Conservation (phyloP, 1,140 invertebrate genomes). For the Nixonia krombeini region DNA sequence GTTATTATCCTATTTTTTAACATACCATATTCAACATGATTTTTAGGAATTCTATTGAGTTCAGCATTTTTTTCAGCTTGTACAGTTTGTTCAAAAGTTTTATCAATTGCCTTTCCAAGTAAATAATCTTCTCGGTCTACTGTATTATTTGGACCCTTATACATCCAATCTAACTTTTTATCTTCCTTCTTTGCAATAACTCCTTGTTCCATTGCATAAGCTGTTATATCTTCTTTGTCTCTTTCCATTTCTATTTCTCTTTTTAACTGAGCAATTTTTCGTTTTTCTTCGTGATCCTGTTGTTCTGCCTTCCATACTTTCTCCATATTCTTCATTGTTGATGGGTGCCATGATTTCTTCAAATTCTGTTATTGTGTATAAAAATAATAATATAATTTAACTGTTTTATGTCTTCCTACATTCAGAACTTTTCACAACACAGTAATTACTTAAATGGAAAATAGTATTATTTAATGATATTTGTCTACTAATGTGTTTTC, state of each 20-base stretch:
- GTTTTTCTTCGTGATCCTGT: slow-evolving; percentile 78
- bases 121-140: slow-evolving; percentile 91
- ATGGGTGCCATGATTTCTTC: slow-evolving; percentile 87
- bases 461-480: too few relatives aligned
- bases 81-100: slow-evolving; percentile 81
- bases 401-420: too few relatives aligned
- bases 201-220: slow-evolving; percentile 75
- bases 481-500: too few relatives aligned
- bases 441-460: too few relatives aligned
- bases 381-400: too few relatives aligned
- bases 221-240: slow-evolving; percentile 77
- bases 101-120: slow-evolving; percentile 89
- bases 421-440: too few relatives aligned
- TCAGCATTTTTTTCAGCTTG: slow-evolving; percentile 72
- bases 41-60: slow-evolving; percentile 74
- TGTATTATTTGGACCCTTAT: slow-evolving; percentile 83
- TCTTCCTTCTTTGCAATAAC: slow-evolving; percentile 73
- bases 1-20: too few relatives aligned
- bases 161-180: slow-evolving; percentile 92
- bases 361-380: slow-evolving; percentile 77
- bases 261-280: slow-evolving; percentile 78
- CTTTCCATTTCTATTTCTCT: slow-evolving; percentile 79
- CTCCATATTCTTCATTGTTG: slow-evolving; percentile 84
- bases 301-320: slow-evolving; percentile 85
- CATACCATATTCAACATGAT: slow-evolving; percentile 78